Conservation (phyloP, 2,888 invertebrate genomes). For the Druceiella hillmani region DNA sequence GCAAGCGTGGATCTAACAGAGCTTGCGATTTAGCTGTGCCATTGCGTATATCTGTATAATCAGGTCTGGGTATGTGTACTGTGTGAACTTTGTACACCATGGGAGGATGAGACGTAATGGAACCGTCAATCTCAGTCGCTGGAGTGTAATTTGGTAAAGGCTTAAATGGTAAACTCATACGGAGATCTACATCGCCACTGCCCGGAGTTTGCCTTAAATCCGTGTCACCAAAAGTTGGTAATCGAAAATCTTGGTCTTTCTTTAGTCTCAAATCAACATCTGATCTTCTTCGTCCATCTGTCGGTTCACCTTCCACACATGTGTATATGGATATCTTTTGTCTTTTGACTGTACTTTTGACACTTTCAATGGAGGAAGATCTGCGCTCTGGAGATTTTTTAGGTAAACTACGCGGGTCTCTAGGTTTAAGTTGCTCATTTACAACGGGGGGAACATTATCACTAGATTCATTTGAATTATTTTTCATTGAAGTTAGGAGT, state of each 20-base stretch:
- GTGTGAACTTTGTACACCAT: constrained; percentile 59
- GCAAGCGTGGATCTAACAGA: constrained; percentile 68
- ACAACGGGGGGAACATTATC: constrained; percentile 29
- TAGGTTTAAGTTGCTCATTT: constrained; percentile 31
- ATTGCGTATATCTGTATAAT: constrained; percentile 68
- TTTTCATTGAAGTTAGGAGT: constrained; percentile 57
- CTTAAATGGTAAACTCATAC: constrained; percentile 71
- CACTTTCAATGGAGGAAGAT: constrained; percentile 6
- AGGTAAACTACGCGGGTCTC: constrained; percentile 35
- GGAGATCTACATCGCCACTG: constrained; percentile 67
- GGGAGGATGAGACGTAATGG: constrained; percentile 70
- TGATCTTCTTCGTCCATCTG: constrained; percentile 41
- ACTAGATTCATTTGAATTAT: constrained; percentile 40
- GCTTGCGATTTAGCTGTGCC: constrained; percentile 66
- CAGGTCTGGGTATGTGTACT: constrained; percentile 66
- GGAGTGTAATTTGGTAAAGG: constrained; percentile 76
- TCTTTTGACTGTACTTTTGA: constrained; percentile 24
- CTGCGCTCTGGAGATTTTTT: constrained; percentile 39
- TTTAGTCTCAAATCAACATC: constrained; percentile 50
- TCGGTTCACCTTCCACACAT: constrained; percentile 52
- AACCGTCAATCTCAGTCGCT: constrained; percentile 82
- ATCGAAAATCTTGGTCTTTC: constrained; percentile 47
- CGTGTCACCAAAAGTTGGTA: constrained; percentile 57
- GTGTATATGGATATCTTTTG: constrained; percentile 54
- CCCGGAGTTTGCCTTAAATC: constrained; percentile 52